Percentiles rank a stretch among this genome's conserved stretches.
Evolutionary conservation across 2,113 vertebrate genomes (phyloP).

Genomic region (Ginglymostoma cirratum): DNA sequence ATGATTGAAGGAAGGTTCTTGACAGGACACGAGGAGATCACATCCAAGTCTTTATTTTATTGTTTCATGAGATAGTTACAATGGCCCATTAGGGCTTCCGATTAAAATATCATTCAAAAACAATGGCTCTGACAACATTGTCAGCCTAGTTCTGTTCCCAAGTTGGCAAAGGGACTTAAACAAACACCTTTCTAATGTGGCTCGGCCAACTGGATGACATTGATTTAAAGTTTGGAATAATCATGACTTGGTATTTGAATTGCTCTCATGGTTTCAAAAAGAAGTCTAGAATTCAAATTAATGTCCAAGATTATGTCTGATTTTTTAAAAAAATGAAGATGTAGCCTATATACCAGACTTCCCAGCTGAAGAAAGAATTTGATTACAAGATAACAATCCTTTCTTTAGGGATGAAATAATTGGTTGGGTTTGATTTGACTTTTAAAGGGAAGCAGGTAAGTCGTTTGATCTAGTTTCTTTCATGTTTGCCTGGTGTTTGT

Average conservation of each 20-base stretch:
- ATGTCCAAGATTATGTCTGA: background rate
- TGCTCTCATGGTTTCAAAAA: background rate
- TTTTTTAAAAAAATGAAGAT: background rate
- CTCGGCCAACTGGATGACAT: background rate
- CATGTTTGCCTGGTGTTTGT: conserved; percentile 1
- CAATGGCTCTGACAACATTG: background rate
- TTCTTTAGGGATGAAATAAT: background rate
- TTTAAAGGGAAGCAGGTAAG: background rate
- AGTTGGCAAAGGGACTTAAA: background rate
- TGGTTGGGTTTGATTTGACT: conserved; percentile 30
- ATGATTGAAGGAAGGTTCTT: background rate
- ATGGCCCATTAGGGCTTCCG: background rate
- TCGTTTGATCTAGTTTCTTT: conserved; percentile 30
- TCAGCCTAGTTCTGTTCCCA: background rate
- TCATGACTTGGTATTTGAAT: background rate
- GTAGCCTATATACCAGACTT: background rate
- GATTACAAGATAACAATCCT: background rate
- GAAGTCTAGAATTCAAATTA: background rate
- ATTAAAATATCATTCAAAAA: background rate
- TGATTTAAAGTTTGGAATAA: background rate
- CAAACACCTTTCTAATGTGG: background rate
- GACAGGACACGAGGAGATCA: background rate
- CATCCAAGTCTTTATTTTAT: background rate
- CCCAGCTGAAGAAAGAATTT: background rate
- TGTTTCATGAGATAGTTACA: background rate